Conservation (phyloP, 2,888 invertebrate genomes). For the Yponomeuta evonymella region DNA sequence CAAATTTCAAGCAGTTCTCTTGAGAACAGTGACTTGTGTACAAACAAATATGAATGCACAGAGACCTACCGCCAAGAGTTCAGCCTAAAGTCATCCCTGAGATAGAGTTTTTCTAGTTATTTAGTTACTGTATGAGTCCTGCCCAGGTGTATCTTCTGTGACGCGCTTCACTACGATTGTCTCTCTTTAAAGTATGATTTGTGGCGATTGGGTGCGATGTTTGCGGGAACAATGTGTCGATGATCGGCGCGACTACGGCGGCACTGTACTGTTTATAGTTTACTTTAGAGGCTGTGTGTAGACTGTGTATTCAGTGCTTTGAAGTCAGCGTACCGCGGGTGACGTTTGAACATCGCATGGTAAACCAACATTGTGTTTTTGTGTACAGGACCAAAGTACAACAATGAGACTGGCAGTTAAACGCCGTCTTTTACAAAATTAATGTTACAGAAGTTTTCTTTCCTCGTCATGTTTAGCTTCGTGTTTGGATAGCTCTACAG, state of each 20-base stretch:
- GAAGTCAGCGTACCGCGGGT: neutral
- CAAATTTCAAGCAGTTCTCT: too few relatives aligned
- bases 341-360: neutral
- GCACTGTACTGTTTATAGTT: neutral
- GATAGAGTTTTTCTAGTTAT: too few relatives aligned
- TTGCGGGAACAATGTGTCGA: conserved; percentile 12
- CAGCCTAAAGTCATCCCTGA: too few relatives aligned
- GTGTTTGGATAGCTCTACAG: too few relatives aligned
- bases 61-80: too few relatives aligned
- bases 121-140: too few relatives aligned
- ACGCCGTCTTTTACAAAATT: neutral
- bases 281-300: neutral
- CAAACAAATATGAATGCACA: too few relatives aligned
- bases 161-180: neutral
- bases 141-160: too few relatives aligned
- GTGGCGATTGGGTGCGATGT: conserved; percentile 11
- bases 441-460: neutral
- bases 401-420: neutral
- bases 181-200: conserved; percentile 9
- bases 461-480: neutral
- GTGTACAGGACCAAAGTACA: neutral
- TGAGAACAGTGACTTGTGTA: too few relatives aligned
- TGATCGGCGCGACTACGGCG: conserved; percentile 2
- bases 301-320: neutral
- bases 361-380: neutral